phyloP scores from a whole-genome alignment of 2,113 vertebrate species.

The Gasterosteus aculeatus region DNA sequence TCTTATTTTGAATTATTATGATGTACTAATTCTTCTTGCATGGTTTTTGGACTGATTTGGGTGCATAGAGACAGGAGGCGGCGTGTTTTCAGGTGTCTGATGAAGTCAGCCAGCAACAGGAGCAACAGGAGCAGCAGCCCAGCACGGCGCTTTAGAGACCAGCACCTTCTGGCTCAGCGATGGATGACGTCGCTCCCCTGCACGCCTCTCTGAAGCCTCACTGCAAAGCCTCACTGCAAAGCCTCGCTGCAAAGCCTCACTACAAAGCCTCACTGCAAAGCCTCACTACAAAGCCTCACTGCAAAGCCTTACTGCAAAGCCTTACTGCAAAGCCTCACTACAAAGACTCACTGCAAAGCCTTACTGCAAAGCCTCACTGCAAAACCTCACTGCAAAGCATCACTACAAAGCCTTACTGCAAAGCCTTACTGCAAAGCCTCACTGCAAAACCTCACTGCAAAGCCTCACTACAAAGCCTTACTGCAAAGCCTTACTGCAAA shows the following conservation, averaged over 20 bases:
- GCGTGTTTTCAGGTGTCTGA: constrained; percentile 46
- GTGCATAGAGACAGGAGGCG: neutral
- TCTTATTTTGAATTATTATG: too few relatives aligned
- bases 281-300: too few relatives aligned
- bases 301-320: neutral
- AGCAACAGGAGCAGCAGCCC: constrained; percentile 15
- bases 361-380: neutral
- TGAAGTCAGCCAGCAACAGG: constrained; percentile 42
- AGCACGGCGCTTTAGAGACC: constrained; percentile 41
- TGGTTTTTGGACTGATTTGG: neutral
- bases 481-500: neutral
- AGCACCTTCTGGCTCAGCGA: constrained; percentile 60
- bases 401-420: neutral
- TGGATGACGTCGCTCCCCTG: constrained; percentile 17
- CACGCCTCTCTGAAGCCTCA: neutral
- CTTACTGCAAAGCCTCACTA: too few relatives aligned
- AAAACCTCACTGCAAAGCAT: neutral
- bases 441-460: neutral
- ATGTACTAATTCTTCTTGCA: neutral
- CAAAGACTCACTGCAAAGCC: neutral
- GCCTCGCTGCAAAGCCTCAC: too few relatives aligned
- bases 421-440: neutral
- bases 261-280: neutral
- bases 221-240: neutral
- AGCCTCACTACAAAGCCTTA: neutral